These are phyloP conservation scores for Morpho achilles DNA, from an alignment of 2,888 invertebrate species.

Conservation along the genomic window DNA sequence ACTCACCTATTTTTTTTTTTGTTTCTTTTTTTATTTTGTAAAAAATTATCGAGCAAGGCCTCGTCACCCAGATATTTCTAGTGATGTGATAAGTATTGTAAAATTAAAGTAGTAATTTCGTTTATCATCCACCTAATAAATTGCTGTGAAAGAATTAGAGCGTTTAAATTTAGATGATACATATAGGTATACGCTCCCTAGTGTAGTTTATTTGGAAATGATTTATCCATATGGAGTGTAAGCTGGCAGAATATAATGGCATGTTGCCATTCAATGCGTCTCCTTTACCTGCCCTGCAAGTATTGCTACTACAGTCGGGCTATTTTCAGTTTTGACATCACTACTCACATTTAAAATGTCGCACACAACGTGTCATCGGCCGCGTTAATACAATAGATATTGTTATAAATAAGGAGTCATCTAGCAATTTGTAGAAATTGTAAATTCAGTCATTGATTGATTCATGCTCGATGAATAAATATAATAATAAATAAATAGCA, in stretches of 20 bases:
- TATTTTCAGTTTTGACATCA: conserved; percentile 64
- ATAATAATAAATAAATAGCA: too few species aligned
- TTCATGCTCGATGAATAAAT: too few species aligned
- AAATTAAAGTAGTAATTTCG: not conserved
- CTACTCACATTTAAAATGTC: conserved; percentile 53
- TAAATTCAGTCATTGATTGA: too few species aligned
- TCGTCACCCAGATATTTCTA: too few species aligned
- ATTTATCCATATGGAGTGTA: conserved; percentile 15
- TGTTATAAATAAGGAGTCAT: not conserved
- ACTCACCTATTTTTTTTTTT: too few species aligned
- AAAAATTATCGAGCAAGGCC: too few species aligned
- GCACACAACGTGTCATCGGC: conserved; percentile 36
- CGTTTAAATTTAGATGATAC: too few species aligned
- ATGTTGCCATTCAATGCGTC: conserved; percentile 33
- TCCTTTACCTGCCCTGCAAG: conserved; percentile 50
- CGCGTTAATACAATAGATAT: conserved; percentile 14
- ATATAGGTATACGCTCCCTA: too few species aligned
- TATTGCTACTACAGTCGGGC: conserved; percentile 34
- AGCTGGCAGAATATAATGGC: conserved; percentile 32
- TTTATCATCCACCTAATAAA: too few species aligned
- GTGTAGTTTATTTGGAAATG: not conserved
- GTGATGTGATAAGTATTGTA: not conserved
- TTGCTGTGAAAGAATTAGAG: too few species aligned
- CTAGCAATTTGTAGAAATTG: too few species aligned
- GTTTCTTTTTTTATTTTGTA: too few species aligned